Evolutionary conservation across 2,888 invertebrate genomes (phyloP).

Genomic region (Drosophila conformis): DNA sequence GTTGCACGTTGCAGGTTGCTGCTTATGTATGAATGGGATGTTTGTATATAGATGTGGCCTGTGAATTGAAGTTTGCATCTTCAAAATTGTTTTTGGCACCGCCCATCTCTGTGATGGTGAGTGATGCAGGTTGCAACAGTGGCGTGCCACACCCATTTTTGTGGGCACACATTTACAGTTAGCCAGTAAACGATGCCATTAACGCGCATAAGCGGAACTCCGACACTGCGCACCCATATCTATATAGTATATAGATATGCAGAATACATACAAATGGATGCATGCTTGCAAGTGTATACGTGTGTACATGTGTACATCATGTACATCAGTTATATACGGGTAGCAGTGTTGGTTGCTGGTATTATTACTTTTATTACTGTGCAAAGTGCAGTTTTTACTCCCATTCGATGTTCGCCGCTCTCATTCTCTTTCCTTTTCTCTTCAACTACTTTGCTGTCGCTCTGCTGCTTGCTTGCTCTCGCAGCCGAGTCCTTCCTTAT

Average conservation of each 20-base stretch:
- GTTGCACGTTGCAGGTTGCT: neutral
- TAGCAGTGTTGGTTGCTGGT: conserved; percentile 34
- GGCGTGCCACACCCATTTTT: conserved; percentile 60
- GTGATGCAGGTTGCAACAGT: conserved; percentile 50
- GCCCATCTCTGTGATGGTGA: conserved; percentile 46
- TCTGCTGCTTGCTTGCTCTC: conserved; percentile 17
- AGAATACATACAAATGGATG: conserved; percentile 5
- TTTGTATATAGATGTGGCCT: neutral
- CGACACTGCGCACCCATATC: conserved; percentile 64
- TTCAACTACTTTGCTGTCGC: conserved; percentile 7
- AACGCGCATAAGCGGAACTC: conserved; percentile 72
- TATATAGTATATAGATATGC: conserved; percentile 16
- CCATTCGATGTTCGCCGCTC: conserved; percentile 26
- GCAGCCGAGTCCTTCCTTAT: conserved; percentile 35
- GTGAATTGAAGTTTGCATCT: neutral
- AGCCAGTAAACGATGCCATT: conserved; percentile 81
- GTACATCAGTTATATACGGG: conserved; percentile 16
- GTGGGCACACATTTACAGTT: conserved; percentile 61
- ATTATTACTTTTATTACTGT: conserved; percentile 79
- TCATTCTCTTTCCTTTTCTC: conserved; percentile 16
- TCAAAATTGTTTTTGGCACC: conserved; percentile 47
- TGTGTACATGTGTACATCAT: conserved; percentile 1
- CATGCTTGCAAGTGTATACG: neutral
- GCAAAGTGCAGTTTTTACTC: conserved; percentile 63
- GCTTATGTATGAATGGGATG: neutral